These are phyloP conservation scores for Hyperoplus lanceolatus DNA, from an alignment of 2,797 vertebrate genomes.

Conservation along the genomic window DNA sequence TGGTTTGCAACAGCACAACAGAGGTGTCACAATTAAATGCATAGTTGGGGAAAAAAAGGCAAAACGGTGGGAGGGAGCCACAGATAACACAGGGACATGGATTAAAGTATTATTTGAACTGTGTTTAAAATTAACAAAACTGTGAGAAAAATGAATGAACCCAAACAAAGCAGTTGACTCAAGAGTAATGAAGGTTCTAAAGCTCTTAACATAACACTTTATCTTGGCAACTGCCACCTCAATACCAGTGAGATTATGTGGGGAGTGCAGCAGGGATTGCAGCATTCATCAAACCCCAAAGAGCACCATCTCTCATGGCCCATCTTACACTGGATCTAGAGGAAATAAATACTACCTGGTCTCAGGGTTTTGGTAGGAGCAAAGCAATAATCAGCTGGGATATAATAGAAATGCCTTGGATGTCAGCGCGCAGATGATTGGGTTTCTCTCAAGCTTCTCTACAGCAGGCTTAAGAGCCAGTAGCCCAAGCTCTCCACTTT, in stretches of 20 bases:
- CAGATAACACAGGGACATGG: neutral
- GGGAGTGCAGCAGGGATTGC: slow-evolving; percentile 21
- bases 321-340: slow-evolving; percentile 39
- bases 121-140: slow-evolving; percentile 18
- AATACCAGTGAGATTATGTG: slow-evolving; percentile 39
- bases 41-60: slow-evolving; percentile 19
- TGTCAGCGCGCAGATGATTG: slow-evolving; percentile 55
- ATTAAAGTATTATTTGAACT: neutral
- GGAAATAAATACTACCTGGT: slow-evolving; percentile 62
- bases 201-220: slow-evolving; percentile 38
- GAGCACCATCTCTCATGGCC: slow-evolving; percentile 13
- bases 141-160: slow-evolving; percentile 7
- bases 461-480: slow-evolving; percentile 44
- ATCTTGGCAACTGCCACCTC: slow-evolving; percentile 35
- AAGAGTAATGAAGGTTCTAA: slow-evolving; percentile 23
- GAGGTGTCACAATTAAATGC: slow-evolving; percentile 74
- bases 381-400: slow-evolving; percentile 65
- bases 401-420: slow-evolving; percentile 61
- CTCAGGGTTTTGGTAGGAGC: slow-evolving; percentile 42
- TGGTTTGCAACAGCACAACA: slow-evolving; percentile 43
- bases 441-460: slow-evolving; percentile 52
- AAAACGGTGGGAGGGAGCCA: slow-evolving; percentile 4
- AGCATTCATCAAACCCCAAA: slow-evolving; percentile 59
- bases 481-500: slow-evolving; percentile 45
- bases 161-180: slow-evolving; percentile 2